phyloP scores from a whole-genome alignment of 2,888 invertebrate species.

The Amblyteles armatorius region DNA sequence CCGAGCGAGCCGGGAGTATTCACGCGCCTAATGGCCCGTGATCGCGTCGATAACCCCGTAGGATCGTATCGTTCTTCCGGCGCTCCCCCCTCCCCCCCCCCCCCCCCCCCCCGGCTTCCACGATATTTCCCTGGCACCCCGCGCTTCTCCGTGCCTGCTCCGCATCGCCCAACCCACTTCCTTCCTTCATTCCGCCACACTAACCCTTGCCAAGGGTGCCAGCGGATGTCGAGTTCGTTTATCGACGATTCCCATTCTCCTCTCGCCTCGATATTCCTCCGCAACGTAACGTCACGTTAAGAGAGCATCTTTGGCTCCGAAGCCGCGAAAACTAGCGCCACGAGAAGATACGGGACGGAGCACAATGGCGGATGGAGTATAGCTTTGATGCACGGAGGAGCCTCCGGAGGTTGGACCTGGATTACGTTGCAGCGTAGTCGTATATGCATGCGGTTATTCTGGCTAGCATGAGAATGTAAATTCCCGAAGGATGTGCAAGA shows the following conservation, averaged over 20 bases:
- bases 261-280: slow-evolving; percentile 31
- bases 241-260: slow-evolving; percentile 63
- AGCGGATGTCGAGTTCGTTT: slow-evolving; percentile 71
- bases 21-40: slow-evolving; percentile 76
- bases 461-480: slow-evolving; percentile 20
- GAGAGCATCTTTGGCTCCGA: slow-evolving; percentile 55
- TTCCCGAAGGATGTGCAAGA: slow-evolving; percentile 24
- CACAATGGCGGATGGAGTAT: neutral
- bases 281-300: neutral
- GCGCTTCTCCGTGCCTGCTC: slow-evolving; percentile 8
- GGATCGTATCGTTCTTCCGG: slow-evolving; percentile 68
- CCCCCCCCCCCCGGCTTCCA: too few species aligned
- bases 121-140: slow-evolving; percentile 17
- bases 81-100: slow-evolving; percentile 10
- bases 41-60: slow-evolving; percentile 74
- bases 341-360: slow-evolving; percentile 4
- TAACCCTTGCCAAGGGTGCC: slow-evolving; percentile 70
- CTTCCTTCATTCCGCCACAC: slow-evolving; percentile 64
- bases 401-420: neutral
- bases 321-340: slow-evolving; percentile 41
- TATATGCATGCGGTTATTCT: neutral
- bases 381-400: neutral
- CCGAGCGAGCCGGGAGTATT: slow-evolving; percentile 65
- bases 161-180: slow-evolving; percentile 44
- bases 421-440: slow-evolving; percentile 5